These are phyloP conservation scores for Arctia plantaginis DNA, from an alignment of 2,888 invertebrate species.

Conservation along the genomic window DNA sequence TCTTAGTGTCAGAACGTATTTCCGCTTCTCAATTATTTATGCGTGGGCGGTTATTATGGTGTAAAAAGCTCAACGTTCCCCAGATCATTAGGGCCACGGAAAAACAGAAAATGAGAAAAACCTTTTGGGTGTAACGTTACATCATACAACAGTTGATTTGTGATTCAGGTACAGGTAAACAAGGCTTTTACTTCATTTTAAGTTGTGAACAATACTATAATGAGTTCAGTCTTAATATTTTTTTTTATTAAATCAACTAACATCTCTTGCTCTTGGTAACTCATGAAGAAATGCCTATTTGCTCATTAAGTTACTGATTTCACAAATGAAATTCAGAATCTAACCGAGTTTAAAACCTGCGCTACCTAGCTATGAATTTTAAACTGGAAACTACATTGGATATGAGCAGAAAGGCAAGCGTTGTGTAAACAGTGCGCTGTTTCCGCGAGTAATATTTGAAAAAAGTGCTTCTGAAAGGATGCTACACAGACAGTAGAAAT, in stretches of 20 bases:
- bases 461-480: constrained; percentile 69
- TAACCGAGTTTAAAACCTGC: constrained; percentile 77
- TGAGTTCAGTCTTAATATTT: background rate
- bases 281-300: constrained; percentile 58
- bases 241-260: background rate
- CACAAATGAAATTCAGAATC: constrained; percentile 68
- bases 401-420: constrained; percentile 76
- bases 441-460: constrained; percentile 73
- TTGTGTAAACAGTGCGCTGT: constrained; percentile 72
- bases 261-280: background rate
- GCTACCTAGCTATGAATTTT: constrained; percentile 81
- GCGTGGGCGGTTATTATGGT: constrained; percentile 54
- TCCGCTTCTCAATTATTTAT: constrained; percentile 53
- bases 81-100: constrained; percentile 59
- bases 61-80: constrained; percentile 57
- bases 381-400: constrained; percentile 79
- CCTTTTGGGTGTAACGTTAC: constrained; percentile 54
- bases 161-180: constrained; percentile 53
- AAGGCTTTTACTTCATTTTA: constrained; percentile 34
- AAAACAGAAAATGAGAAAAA: constrained; percentile 60
- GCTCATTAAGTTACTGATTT: constrained; percentile 71
- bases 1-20: constrained; percentile 45
- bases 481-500: constrained; percentile 61
- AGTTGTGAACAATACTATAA: constrained; percentile 32
- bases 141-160: constrained; percentile 54